Base-by-base conservation (phyloP, 2,797 vertebrate species). In the Apogon talboti region DNA sequence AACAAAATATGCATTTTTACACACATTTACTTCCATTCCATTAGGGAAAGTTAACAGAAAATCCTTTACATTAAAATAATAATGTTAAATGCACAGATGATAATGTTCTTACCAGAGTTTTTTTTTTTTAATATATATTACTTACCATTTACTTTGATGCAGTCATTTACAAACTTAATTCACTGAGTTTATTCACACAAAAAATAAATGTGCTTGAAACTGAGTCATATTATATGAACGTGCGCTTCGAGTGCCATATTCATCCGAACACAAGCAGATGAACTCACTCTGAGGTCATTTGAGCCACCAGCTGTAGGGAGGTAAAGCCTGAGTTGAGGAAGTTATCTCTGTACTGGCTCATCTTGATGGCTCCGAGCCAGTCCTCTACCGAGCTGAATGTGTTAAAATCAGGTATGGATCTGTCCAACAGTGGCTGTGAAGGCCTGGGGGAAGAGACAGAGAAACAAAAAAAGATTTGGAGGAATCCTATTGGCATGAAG, bases 231-330 rank as follows among this genome's bases (percentile, higher is more conserved):
- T 30, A 54, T 55, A 51, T 14, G 68, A 73, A 63, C 68, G 69
- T 54, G 62, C 73, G 48, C 45, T 64, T 87, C 66, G 56, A 85
- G 69, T 64, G 54, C 54, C 49, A 63, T 52, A 5, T 15, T 53
- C 21, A 65, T 61, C 58, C 79, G 37, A 59, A 72, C 40, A 62
- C 0, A 2, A 74, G 66, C 61, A 66, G 65, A 55, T 56, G 53
- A 90, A 97, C 97, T 96, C 94, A 99, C 98, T 99, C 98, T 19
- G 96, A 96, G 5, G 97, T 98, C 95, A 99, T 98, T 90, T 99
- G 97, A 72, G 96, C 92, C 71, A 98, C 96, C 67, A 99, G 95
- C 87, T 98, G 96, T 77, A 99, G 94, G 74, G 98, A 99, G 71
- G 96, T 98, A 92, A 98, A 99, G 90, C 98, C 97, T 66, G 96